A percentile compares a stretch with the other conserved stretches of the same genome.
Conservation (phyloP, 2,797 vertebrate species). For the Peromyscus eremicus region DNA sequence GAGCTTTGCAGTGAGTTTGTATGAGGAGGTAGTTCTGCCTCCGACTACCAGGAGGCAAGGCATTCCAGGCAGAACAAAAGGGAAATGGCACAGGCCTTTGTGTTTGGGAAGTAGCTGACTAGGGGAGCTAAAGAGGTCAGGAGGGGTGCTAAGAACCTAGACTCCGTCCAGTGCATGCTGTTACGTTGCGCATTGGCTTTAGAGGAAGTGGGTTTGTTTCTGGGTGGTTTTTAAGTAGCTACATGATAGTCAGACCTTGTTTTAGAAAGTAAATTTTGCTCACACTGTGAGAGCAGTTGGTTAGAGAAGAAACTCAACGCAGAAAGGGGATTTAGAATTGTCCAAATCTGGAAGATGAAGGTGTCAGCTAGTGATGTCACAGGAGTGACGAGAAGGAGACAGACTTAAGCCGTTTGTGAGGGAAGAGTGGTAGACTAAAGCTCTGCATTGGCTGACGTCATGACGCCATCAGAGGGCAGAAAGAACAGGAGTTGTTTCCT, state of each 20-base stretch:
- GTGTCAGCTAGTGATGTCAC: not conserved
- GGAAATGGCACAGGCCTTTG: not conserved
- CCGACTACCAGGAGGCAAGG: not conserved
- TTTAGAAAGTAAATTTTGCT: conserved; percentile 44
- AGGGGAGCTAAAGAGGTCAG: not conserved
- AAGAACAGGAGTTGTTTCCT: conserved; percentile 13
- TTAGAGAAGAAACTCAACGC: not conserved
- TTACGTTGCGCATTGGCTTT: not conserved
- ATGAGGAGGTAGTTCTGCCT: not conserved
- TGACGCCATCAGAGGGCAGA: not conserved
- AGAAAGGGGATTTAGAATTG: not conserved
- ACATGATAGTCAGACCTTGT: not conserved
- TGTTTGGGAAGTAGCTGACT: not conserved
- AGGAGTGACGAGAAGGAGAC: not conserved
- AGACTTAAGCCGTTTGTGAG: not conserved
- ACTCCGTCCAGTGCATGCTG: not conserved
- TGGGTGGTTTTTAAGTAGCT: conserved; percentile 36
- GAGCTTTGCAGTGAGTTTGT: not conserved
- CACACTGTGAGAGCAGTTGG: not conserved
- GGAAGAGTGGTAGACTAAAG: not conserved
- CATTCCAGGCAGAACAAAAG: not conserved
- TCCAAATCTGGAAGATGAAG: not conserved
- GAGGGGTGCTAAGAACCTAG: not conserved
- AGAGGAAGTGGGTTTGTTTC: not conserved
- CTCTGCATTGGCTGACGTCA: not conserved